Percentiles rank a stretch among this genome's conserved stretches.
Conservation (phyloP, 1,140 invertebrate species). For the Centruroides vittatus region DNA sequence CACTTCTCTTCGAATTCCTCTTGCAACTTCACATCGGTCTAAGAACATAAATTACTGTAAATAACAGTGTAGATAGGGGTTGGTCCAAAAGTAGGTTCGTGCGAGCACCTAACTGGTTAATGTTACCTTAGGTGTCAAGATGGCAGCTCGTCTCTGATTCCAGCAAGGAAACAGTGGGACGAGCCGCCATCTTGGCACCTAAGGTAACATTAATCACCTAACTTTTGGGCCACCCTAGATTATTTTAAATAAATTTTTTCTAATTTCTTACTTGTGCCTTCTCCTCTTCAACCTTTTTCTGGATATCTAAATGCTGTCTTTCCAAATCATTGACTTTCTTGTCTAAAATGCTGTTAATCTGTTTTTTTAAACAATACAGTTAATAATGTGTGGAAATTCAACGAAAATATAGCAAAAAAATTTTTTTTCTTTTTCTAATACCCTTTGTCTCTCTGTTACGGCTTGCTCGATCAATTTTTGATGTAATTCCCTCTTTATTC, state of each 20-base stretch:
- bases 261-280: conserved; percentile 7
- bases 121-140: too few species aligned
- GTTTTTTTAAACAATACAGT: conserved; percentile 15
- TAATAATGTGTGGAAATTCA: not conserved
- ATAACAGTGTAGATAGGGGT: not conserved
- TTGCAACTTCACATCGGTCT: not conserved
- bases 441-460: conserved; percentile 30
- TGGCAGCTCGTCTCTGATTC: not conserved
- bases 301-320: conserved; percentile 12
- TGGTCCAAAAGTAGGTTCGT: too few species aligned
- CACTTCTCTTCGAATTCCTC: conserved; percentile 4
- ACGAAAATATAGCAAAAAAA: not conserved
- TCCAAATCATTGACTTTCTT: conserved; percentile 16
- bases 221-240: too few species aligned
- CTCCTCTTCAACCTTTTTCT: conserved; percentile 18
- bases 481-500: conserved; percentile 32
- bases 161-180: too few species aligned
- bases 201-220: too few species aligned
- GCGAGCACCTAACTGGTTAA: too few species aligned
- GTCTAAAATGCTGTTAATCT: conserved; percentile 15
- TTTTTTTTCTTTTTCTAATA: conserved; percentile 10
- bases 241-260: not conserved
- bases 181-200: too few species aligned
- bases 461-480: conserved; percentile 30
- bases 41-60: not conserved